These are phyloP conservation scores for Acanthis flammea DNA, from an alignment of 2,797 vertebrate species.

Conservation along the genomic window DNA sequence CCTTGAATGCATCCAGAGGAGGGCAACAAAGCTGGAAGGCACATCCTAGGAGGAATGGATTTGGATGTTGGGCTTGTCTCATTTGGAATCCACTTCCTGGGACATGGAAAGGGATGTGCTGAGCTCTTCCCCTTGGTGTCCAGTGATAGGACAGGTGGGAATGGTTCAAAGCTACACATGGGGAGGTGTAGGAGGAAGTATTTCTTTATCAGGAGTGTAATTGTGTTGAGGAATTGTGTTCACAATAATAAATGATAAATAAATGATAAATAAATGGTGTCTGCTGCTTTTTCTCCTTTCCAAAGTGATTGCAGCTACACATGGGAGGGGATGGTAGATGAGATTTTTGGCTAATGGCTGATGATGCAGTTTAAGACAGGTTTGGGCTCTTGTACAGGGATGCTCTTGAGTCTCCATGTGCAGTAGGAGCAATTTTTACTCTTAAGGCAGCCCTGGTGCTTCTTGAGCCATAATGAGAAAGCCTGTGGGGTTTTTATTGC, in stretches of 20 bases:
- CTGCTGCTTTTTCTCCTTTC: neutral
- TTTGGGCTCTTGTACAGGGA: neutral
- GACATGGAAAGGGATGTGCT: neutral
- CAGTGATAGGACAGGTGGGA: neutral
- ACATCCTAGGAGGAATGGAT: neutral
- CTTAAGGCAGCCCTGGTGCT: neutral
- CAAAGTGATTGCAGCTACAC: neutral
- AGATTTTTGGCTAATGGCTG: neutral
- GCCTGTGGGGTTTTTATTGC: neutral
- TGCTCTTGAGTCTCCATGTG: neutral
- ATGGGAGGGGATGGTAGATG: neutral
- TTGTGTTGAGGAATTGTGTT: neutral
- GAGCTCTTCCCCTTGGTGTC: neutral
- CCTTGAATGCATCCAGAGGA: neutral
- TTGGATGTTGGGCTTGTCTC: neutral
- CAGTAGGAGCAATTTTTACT: neutral
- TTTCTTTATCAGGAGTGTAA: neutral
- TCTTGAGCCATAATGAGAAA: neutral
- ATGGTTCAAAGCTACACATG: neutral
- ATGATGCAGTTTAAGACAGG: neutral
- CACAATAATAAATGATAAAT: neutral
- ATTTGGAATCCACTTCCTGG: neutral
- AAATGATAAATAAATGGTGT: neutral
- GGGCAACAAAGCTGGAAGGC: neutral
- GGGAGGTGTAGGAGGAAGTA: neutral